These are phyloP conservation scores for Copidosoma aretas DNA, from an alignment of 2,888 invertebrate genomes.

Conservation along the genomic window DNA sequence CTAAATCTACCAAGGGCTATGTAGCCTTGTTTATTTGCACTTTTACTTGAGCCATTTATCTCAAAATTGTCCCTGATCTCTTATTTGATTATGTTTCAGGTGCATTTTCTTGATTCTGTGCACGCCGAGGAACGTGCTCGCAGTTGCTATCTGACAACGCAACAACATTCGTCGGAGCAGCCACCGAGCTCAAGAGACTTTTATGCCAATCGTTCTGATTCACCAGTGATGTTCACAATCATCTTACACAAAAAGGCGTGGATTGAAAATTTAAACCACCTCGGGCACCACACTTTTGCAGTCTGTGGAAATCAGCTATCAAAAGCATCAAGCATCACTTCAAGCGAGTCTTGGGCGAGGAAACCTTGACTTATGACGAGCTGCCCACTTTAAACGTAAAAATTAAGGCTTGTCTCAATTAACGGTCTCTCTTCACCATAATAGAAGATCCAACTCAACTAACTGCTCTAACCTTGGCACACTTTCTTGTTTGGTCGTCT, in stretches of 20 bases:
- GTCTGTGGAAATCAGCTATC: neutral
- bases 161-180: constrained; percentile 47
- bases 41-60: constrained; percentile 43
- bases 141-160: constrained; percentile 48
- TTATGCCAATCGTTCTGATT: neutral
- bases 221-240: neutral
- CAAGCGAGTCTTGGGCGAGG: neutral
- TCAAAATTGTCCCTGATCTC: constrained; percentile 42
- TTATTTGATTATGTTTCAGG: constrained; percentile 44
- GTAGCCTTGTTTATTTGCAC: constrained; percentile 47
- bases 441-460: neutral
- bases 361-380: neutral
- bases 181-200: constrained; percentile 14
- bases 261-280: constrained; percentile 8
- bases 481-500: constrained; percentile 1
- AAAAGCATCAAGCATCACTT: constrained; percentile 1
- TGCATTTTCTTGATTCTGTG: constrained; percentile 43
- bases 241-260: neutral
- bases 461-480: neutral
- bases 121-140: constrained; percentile 41
- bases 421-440: neutral
- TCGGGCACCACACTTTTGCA: constrained; percentile 3
- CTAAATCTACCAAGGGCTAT: constrained; percentile 42
- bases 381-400: neutral
- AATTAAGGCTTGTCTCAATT: constrained; percentile 14